Evolutionary conservation across 2,888 invertebrate species (phyloP), one percentile per base, ranked within the genome.

Genomic region (Mimachlamys varia): DNA sequence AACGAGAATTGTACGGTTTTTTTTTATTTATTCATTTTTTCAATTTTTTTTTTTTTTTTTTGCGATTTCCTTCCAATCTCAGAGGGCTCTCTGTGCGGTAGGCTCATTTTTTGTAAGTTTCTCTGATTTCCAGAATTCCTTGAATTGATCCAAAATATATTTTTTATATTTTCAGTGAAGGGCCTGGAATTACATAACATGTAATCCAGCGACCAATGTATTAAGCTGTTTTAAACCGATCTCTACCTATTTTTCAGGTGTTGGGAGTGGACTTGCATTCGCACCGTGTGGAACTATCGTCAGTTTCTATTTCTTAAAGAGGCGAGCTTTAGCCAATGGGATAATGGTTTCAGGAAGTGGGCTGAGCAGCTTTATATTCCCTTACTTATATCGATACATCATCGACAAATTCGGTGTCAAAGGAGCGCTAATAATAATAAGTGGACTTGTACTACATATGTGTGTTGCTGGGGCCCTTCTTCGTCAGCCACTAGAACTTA

Each of bases 281-380:
- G 91, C 93, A 17, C 95, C 95, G 0, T 93, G 94, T 62, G 91
- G 95, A 53, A 93, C 94, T 13, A 94, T 94, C n/a, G 93, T 95
- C 22, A 94, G 94, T 55, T 93, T 91, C 50, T 90, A 90, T 62
- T 90, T 90, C 49, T 88, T 89, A 19, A 88, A 50, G 55, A 62
- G 87, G 12, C 88, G 90, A 7, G 90, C 88, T 10, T 87, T 90
- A 15, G 90, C 90, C 27, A 90, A 90, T 33, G 90, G 90, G 49
- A 90, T 90, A 12, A 62, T 90, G 7, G 49, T 90, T 15, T 88
- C 90, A 5, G 90, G 62, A 13, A 90, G 90, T 38, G 90, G 90
- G 1, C 50, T 90, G 0, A 89, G 90, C 27, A 89, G 90, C 19
- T 90, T 90, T 50, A 15, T 89, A 19, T 89, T 90, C 49, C 88